phyloP scores from a whole-genome alignment of 2,888 invertebrate genomes.

The Drosophila sordidula region DNA sequence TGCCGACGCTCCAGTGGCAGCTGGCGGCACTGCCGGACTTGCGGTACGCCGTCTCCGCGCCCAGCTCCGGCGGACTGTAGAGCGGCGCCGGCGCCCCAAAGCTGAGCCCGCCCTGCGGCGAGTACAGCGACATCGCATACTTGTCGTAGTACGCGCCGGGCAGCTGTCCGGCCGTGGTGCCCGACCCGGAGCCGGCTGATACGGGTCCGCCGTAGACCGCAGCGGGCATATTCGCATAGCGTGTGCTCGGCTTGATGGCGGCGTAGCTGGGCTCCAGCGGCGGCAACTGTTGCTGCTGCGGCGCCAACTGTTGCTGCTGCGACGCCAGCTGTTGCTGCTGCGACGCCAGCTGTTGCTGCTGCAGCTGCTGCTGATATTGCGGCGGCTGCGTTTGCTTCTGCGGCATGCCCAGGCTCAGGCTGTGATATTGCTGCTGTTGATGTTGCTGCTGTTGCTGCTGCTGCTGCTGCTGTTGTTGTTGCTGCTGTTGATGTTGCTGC shows the following conservation, averaged over 20 bases:
- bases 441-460: slow-evolving; percentile 30
- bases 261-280: slow-evolving; percentile 70
- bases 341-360: slow-evolving; percentile 16
- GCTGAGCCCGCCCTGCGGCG: slow-evolving; percentile 40
- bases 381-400: slow-evolving; percentile 30
- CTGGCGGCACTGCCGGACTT: slow-evolving; percentile 52
- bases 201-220: slow-evolving; percentile 7
- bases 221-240: slow-evolving; percentile 52
- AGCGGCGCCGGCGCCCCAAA: slow-evolving; percentile 55
- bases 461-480: slow-evolving; percentile 27
- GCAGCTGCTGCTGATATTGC: slow-evolving; percentile 31
- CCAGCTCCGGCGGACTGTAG: slow-evolving; percentile 61
- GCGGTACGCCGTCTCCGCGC: slow-evolving; percentile 57
- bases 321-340: slow-evolving; percentile 17
- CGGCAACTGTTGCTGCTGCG: slow-evolving; percentile 57
- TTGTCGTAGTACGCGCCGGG: slow-evolving; percentile 69
- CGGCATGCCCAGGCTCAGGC: slow-evolving; percentile 3
- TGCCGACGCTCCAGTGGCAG: slow-evolving; percentile 74
- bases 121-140: slow-evolving; percentile 70
- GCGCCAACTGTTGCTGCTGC: slow-evolving; percentile 10
- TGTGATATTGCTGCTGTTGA: slow-evolving; percentile 13
- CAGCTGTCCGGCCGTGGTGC: background rate
- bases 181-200: background rate
- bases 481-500: slow-evolving; percentile 25
- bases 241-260: slow-evolving; percentile 69